Percentiles rank a stretch among this genome's conserved stretches.
Conservation (phyloP, 1,140 invertebrate genomes). For the Paralvinella palmiformis region DNA sequence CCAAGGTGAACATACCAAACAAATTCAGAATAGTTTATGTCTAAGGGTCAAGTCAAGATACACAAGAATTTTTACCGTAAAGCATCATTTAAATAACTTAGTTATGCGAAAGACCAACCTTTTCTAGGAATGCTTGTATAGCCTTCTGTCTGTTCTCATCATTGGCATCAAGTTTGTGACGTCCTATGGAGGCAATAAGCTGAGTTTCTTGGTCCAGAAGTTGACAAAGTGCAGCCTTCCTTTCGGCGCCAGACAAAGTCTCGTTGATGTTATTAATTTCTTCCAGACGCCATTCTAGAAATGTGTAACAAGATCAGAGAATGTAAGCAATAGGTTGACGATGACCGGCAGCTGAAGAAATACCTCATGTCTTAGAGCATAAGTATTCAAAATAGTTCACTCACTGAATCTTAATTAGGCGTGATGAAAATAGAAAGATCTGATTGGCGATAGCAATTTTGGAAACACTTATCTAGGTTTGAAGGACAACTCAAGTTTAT, state of each 20-base stretch:
- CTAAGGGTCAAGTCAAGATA: too few relatives aligned
- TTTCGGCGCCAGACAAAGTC: constrained; percentile 41
- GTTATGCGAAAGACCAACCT: too few relatives aligned
- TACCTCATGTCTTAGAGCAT: too few relatives aligned
- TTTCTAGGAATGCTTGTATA: constrained; percentile 46
- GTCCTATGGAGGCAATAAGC: constrained; percentile 46
- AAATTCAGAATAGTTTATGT: too few relatives aligned
- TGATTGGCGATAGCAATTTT: too few relatives aligned
- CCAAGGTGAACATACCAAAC: too few relatives aligned
- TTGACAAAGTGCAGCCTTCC: constrained; percentile 49
- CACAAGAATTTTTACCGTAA: too few relatives aligned
- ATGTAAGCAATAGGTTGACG: background rate
- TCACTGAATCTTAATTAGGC: too few relatives aligned
- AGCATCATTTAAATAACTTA: too few relatives aligned
- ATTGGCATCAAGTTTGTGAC: constrained; percentile 47
- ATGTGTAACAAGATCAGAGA: constrained; percentile 10
- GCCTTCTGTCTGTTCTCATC: constrained; percentile 42
- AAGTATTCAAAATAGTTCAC: too few relatives aligned
- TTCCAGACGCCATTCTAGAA: constrained; percentile 46
- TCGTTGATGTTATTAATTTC: constrained; percentile 45
- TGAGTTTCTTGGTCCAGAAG: constrained; percentile 50
- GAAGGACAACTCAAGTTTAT: too few relatives aligned
- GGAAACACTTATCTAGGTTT: background rate
- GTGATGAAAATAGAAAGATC: too few relatives aligned
- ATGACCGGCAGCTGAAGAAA: background rate